A percentile compares a stretch with the other conserved stretches of the same genome.
Conservation (phyloP, 2,888 invertebrate species). For the Periphyllus acericola region DNA sequence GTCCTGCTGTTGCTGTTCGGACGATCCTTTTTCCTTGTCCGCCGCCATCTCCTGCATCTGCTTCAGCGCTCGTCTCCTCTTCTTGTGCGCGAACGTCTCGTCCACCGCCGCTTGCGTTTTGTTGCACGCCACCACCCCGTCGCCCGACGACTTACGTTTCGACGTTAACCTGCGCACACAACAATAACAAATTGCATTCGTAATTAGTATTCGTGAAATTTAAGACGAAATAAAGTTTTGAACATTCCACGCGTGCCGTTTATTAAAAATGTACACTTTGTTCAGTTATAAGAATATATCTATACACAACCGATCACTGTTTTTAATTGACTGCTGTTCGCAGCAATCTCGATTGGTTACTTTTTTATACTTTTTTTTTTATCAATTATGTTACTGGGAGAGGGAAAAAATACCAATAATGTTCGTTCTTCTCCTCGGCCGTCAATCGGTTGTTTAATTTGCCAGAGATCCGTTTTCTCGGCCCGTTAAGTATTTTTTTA, state of each 20-base stretch:
- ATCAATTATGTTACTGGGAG: conserved; percentile 32
- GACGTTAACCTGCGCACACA: conserved; percentile 24
- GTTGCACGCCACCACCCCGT: conserved; percentile 27
- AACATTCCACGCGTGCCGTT: background rate
- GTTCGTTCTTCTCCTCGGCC: background rate
- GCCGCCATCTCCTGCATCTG: conserved; percentile 47
- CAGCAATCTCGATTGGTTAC: conserved; percentile 9
- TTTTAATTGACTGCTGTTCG: conserved; percentile 49
- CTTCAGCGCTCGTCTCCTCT: conserved; percentile 46
- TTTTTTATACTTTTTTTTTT: conserved; percentile 25
- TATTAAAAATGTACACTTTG: background rate
- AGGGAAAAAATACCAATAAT: conserved; percentile 45
- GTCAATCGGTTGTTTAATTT: conserved; percentile 57
- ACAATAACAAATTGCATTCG: background rate
- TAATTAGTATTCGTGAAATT: background rate
- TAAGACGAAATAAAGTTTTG: background rate
- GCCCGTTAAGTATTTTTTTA: conserved; percentile 60
- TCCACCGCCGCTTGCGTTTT: conserved; percentile 29
- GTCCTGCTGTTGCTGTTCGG: conserved; percentile 20
- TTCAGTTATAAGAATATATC: background rate
- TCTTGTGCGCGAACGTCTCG: conserved; percentile 57
- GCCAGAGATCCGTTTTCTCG: conserved; percentile 54
- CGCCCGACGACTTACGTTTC: conserved; percentile 52
- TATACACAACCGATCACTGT: background rate
- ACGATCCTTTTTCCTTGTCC: conserved; percentile 38